phyloP scores from a whole-genome alignment of 2,888 invertebrate species.

The Cerastis rubricosa region DNA sequence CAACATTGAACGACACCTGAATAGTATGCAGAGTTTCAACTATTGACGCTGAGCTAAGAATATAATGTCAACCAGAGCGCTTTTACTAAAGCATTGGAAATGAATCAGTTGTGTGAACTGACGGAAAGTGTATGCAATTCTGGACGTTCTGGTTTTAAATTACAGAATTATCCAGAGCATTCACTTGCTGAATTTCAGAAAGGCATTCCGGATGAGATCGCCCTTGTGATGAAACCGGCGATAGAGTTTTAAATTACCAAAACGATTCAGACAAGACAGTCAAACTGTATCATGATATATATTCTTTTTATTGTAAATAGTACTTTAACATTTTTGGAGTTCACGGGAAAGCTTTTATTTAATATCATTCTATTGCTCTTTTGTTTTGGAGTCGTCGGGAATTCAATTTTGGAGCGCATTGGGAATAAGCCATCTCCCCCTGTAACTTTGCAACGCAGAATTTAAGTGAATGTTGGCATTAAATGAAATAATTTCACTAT shows the following conservation, averaged over 20 bases:
- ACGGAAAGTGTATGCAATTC: neutral
- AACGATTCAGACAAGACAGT: neutral
- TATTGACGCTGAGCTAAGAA: neutral
- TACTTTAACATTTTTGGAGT: too few species aligned
- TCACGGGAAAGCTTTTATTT: too few species aligned
- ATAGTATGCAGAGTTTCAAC: neutral
- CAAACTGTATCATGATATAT: neutral
- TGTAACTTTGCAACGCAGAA: neutral
- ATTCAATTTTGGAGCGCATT: too few species aligned
- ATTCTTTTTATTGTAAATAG: too few species aligned
- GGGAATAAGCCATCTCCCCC: neutral
- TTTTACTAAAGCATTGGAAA: neutral
- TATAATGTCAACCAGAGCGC: neutral
- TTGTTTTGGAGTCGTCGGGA: too few species aligned
- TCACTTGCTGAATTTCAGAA: slow-evolving; percentile 1
- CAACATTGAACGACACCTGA: neutral
- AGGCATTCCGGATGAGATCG: neutral
- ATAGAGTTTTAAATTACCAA: neutral
- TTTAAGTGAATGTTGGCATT: neutral
- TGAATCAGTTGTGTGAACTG: neutral
- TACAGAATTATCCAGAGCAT: slow-evolving; percentile 1
- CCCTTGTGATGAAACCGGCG: neutral
- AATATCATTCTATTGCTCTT: too few species aligned
- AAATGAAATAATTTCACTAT: neutral
- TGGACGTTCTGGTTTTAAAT: neutral